Percentiles rank a stretch among this genome's conserved stretches.
Conservation (phyloP, 2,113 vertebrate genomes). For the Mus musculus region DNA sequence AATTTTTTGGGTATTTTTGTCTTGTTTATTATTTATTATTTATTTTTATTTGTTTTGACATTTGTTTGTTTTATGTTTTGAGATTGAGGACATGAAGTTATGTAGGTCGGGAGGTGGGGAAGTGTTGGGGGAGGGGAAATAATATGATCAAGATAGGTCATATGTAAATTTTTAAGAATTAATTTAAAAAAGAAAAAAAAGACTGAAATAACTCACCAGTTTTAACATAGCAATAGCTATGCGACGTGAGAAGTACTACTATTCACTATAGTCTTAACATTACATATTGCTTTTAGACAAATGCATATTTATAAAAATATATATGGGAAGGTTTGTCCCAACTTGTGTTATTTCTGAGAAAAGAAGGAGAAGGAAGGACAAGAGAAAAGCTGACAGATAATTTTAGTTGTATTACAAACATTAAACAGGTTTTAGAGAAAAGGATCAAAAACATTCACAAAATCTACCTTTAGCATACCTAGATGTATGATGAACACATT, state of each 20-base stretch:
- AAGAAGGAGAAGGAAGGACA: not conserved
- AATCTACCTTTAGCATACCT: constrained; percentile 29
- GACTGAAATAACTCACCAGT: not conserved
- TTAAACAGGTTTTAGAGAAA: not conserved
- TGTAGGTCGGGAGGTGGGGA: not conserved
- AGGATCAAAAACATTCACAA: not conserved
- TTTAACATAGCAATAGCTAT: not conserved
- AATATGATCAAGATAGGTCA: not conserved
- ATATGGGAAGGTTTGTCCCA: not conserved
- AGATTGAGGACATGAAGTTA: not conserved
- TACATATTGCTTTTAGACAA: constrained; percentile 11
- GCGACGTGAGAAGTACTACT: not conserved
- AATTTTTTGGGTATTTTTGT: not conserved
- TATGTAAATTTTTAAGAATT: not conserved
- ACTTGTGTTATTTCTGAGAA: not conserved
- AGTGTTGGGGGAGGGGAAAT: not conserved
- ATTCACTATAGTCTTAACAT: constrained; percentile 12
- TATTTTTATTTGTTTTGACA: not conserved
- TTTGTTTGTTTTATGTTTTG: not conserved
- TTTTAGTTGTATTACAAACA: constrained; percentile 25
- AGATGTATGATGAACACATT: not conserved
- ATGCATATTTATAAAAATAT: constrained; percentile 44
- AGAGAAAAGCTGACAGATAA: constrained; percentile 17
- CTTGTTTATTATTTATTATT: not conserved
- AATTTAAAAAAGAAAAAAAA: not conserved